Base-by-base conservation (phyloP, 2,888 invertebrate genomes). In the Xanthia icteritia region DNA sequence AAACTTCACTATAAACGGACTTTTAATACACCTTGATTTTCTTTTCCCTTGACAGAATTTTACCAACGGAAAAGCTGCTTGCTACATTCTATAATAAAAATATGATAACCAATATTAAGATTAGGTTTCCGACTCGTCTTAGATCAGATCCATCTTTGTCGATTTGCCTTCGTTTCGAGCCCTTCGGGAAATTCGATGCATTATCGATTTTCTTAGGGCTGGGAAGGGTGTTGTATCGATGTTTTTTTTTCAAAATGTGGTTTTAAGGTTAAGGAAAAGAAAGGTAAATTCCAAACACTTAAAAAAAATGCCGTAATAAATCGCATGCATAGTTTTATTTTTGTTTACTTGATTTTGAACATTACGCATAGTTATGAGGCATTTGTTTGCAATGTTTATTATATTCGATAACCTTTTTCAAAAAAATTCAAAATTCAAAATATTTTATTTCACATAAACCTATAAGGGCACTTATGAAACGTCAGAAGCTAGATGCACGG, bases 121-220 rank as follows among this genome's bases (percentile, higher is more conserved):
- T 88, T 68, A 84, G 74, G 82, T 87, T 84, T 86, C 89, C 79
- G 65, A 80, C 66, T 74, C 90, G 81, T 90, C 90, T 87, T 82
- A 88, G 89, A 89, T 90, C 88, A 86, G 92, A 93, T 91, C 90
- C 91, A 89, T 89, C 90, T 90, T 81, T 88, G 82, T 85, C 83
- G 88, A 85, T 91, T 91, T 90, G 88, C 88, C 87, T 90, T 83
- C 88, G 82, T 85, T 86, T 77, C 77, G 75, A 88, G 83, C 88
- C 93, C 94, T 89, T 89, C 89, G 94, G 94, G 94, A 94, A 93
- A 94, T 94, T 89, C 89, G 88, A 92, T 91, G 94, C 92, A 92
- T 85, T 91, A 91, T 92, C 90, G 92, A 91, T 92, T 86, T 81
- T 65, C 0, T 45, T 77, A 80, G 79, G 51, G 82, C 5, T 17